Percentiles rank a stretch among this genome's conserved stretches.
Conservation (phyloP, 2,113 vertebrate species). For the Dasyprocta punctata region DNA sequence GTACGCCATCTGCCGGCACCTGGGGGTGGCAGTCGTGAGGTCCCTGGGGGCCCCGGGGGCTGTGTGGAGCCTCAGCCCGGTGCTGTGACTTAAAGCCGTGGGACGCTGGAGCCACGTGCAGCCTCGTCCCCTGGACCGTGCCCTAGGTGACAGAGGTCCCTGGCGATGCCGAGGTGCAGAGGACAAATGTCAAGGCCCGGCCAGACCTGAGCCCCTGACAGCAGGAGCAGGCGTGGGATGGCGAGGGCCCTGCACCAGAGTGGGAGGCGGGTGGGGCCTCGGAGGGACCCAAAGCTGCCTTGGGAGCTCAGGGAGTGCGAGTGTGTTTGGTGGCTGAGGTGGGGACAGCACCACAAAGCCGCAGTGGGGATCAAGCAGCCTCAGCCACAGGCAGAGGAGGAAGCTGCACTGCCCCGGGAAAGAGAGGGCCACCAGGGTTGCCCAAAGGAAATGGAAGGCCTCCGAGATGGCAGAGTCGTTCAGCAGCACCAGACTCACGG, state of each 20-base stretch:
- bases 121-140: not conserved
- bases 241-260: not conserved
- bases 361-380: not conserved
- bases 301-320: not conserved
- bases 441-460: not conserved
- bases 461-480: not conserved
- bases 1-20: conserved; percentile 94
- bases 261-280: not conserved
- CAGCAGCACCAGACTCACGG: not conserved
- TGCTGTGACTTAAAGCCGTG: not conserved
- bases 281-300: not conserved
- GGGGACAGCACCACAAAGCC: not conserved
- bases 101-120: not conserved
- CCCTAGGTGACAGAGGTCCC: not conserved
- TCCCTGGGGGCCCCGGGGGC: fast-evolving
- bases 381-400: not conserved
- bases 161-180: not conserved
- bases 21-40: conserved; percentile 70
- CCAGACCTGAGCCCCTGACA: not conserved
- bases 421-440: not conserved
- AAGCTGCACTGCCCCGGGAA: not conserved
- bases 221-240: fast-evolving
- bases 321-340: not conserved
- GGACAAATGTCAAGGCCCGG: not conserved
- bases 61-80: not conserved